Conservation (phyloP, 2,888 invertebrate genomes). For the Slavum lentiscoides region DNA sequence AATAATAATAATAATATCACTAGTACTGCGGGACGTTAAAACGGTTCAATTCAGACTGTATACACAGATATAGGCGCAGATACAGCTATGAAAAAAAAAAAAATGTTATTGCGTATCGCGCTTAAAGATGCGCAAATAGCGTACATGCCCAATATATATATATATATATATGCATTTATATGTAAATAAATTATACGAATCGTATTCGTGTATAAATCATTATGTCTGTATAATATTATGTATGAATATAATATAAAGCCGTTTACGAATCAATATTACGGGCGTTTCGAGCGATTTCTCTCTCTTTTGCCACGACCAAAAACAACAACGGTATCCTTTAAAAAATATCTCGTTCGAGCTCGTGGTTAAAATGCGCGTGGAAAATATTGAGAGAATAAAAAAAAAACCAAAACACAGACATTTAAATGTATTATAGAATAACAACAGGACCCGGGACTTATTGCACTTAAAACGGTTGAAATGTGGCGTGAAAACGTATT, state of each 20-base stretch:
- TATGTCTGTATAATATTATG: too few species aligned
- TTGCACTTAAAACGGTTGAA: too few species aligned
- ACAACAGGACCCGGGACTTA: too few species aligned
- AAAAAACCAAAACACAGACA: too few species aligned
- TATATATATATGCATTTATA: not conserved
- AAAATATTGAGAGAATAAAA: too few species aligned
- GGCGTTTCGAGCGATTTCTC: not conserved
- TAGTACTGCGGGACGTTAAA: constrained; percentile 27
- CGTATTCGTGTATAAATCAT: not conserved
- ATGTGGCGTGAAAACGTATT: too few species aligned
- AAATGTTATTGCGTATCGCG: constrained; percentile 5
- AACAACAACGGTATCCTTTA: too few species aligned
- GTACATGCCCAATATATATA: not conserved
- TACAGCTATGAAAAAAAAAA: constrained; percentile 10
- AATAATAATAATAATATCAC: constrained; percentile 20
- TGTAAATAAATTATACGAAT: not conserved
- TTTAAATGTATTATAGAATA: too few species aligned
- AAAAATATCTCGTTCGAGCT: too few species aligned
- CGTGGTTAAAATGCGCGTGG: too few species aligned
- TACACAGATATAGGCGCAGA: not conserved
- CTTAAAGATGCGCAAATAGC: constrained; percentile 8
- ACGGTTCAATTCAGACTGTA: constrained; percentile 13
- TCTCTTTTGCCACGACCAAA: too few species aligned
- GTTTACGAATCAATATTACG: not conserved
- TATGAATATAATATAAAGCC: too few species aligned